Evolutionary conservation across 2,888 invertebrate genomes (phyloP).

Genomic region (Onthophagus sagittarius): DNA sequence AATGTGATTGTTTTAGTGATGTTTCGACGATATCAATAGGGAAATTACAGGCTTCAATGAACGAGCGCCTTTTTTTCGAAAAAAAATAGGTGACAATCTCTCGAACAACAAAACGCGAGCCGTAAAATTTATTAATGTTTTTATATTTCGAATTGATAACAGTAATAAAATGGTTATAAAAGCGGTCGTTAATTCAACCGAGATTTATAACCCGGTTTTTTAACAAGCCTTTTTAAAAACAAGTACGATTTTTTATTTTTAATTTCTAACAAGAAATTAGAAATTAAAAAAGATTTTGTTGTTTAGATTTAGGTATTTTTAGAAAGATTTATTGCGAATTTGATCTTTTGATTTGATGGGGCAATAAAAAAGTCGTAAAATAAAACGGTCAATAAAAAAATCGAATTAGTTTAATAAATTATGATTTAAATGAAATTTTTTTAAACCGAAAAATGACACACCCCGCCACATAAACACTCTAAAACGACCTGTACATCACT

Average conservation of each 20-base stretch:
- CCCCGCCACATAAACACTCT: not conserved
- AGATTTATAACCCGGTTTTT: not conserved
- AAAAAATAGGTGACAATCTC: not conserved
- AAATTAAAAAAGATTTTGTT: too few species aligned
- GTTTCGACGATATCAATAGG: not conserved
- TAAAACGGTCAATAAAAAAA: constrained; percentile 3
- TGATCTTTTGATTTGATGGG: not conserved
- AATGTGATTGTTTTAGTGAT: not conserved
- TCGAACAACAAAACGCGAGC: not conserved
- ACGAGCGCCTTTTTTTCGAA: not conserved
- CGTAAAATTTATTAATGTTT: not conserved
- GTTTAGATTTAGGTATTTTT: not conserved
- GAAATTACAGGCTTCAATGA: not conserved
- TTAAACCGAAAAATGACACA: not conserved
- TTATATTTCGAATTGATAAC: not conserved
- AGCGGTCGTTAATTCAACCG: not conserved
- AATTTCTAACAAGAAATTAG: too few species aligned
- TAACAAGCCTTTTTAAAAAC: too few species aligned
- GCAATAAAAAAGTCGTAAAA: constrained; percentile 31
- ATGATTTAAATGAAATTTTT: not conserved
- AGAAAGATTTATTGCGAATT: not conserved
- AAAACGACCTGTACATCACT: not conserved
- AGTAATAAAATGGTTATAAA: not conserved
- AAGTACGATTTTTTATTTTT: not conserved
- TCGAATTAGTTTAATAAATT: not conserved